Conservation (phyloP, 1,140 invertebrate genomes). For the Euborellia annulipes region DNA sequence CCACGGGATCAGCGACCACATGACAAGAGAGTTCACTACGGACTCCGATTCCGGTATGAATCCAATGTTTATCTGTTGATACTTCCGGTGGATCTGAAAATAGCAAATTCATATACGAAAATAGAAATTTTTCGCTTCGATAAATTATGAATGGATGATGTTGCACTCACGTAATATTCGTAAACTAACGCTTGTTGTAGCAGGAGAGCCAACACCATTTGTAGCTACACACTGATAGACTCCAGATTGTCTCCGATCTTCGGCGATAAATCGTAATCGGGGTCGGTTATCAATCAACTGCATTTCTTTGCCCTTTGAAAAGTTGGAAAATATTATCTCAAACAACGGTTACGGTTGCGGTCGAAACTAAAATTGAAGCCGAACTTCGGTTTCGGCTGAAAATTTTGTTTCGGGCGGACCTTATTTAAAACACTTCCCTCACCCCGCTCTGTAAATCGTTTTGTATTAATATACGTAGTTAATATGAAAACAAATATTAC, state of each 20-base stretch:
- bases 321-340: too few relatives aligned
- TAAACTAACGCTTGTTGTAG: slow-evolving; percentile 39
- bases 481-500: slow-evolving; percentile 25
- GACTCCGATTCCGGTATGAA: slow-evolving; percentile 50
- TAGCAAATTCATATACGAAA: too few relatives aligned
- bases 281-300: slow-evolving; percentile 41
- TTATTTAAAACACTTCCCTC: too few relatives aligned
- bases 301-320: slow-evolving; percentile 40
- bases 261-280: slow-evolving; percentile 46
- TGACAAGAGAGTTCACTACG: slow-evolving; percentile 48
- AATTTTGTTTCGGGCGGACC: too few relatives aligned
- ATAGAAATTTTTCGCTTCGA: too few relatives aligned
- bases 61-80: slow-evolving; percentile 38
- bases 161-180: slow-evolving; percentile 38
- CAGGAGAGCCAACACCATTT: slow-evolving; percentile 56
- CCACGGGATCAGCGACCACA: slow-evolving; percentile 46
- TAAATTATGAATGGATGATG: too few relatives aligned
- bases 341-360: too few relatives aligned
- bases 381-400: too few relatives aligned
- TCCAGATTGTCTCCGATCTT: slow-evolving; percentile 43
- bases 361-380: too few relatives aligned
- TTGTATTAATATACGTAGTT: not conserved
- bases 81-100: slow-evolving; percentile 52
- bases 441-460: too few relatives aligned
- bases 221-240: slow-evolving; percentile 51